Percentiles rank a stretch among this genome's conserved stretches.
phyloP scores from a whole-genome alignment of 2,797 vertebrate species.

The Sebastes elongatus region DNA sequence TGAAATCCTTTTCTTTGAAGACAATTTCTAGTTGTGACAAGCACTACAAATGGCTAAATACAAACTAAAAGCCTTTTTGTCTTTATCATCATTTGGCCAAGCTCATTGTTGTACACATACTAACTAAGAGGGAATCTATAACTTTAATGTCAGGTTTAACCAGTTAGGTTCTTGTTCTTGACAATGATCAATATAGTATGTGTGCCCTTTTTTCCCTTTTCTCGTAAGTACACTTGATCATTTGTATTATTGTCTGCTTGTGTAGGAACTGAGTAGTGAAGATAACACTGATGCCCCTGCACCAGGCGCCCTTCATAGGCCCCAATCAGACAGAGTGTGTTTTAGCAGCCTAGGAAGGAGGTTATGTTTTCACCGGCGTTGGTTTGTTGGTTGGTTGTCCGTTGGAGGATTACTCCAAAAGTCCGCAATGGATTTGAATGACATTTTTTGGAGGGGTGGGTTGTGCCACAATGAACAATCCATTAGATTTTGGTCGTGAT shows the following conservation, averaged over 20 bases:
- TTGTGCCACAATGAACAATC: too few relatives aligned
- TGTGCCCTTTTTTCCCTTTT: not conserved
- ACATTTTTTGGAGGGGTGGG: too few relatives aligned
- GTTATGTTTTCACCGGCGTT: too few relatives aligned
- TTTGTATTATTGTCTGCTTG: not conserved
- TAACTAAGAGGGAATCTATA: not conserved
- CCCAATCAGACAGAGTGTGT: too few relatives aligned
- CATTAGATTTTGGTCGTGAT: too few relatives aligned
- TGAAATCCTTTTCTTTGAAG: rapidly evolving
- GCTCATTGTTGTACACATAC: not conserved
- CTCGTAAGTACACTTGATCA: not conserved
- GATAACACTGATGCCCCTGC: not conserved
- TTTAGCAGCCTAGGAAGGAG: too few relatives aligned
- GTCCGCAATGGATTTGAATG: too few relatives aligned
- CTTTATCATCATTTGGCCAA: not conserved
- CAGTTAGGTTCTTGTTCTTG: not conserved
- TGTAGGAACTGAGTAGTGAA: not conserved
- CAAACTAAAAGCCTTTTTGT: not conserved
- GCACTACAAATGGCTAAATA: not conserved
- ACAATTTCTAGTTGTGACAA: not conserved
- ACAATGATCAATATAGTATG: not conserved
- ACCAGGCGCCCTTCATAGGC: not conserved
- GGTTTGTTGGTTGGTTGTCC: too few relatives aligned
- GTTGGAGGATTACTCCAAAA: too few relatives aligned
- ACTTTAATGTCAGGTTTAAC: not conserved